Evolutionary conservation across 1,140 invertebrate genomes (phyloP).

Genomic region (Hyles euphorbiae): DNA sequence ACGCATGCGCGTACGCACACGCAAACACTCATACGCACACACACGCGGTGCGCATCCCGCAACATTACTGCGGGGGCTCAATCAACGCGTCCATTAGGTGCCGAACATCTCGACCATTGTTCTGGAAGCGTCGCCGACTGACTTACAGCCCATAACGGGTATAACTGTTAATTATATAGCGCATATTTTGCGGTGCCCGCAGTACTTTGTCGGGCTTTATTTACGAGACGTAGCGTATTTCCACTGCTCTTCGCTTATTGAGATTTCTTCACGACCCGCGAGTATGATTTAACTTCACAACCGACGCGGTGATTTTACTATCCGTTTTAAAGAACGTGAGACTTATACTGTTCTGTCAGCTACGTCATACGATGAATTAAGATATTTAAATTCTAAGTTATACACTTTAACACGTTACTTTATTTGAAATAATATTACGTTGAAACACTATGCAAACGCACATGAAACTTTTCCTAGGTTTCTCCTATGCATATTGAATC

Average conservation of each 20-base stretch:
- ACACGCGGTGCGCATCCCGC: constrained; percentile 12
- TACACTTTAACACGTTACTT: too few species aligned
- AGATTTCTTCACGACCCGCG: too few species aligned
- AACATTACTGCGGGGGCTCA: constrained; percentile 50
- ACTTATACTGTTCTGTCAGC: too few species aligned
- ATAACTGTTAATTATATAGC: constrained; percentile 66
- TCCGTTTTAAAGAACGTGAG: too few species aligned
- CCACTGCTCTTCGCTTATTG: constrained; percentile 18
- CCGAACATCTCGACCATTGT: constrained; percentile 50
- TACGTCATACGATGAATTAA: too few species aligned
- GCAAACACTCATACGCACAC: background rate
- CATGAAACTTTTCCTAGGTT: too few species aligned
- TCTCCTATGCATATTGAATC: too few species aligned
- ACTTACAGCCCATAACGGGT: constrained; percentile 58
- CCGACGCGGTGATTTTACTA: too few species aligned
- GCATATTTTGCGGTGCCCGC: constrained; percentile 38
- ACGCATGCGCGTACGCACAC: constrained; percentile 3
- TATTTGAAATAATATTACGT: too few species aligned
- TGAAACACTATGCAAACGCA: too few species aligned
- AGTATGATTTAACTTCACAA: too few species aligned
- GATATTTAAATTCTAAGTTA: too few species aligned
- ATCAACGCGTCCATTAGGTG: constrained; percentile 56
- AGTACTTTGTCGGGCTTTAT: constrained; percentile 50
- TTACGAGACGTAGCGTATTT: constrained; percentile 41
- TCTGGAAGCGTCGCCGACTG: constrained; percentile 42